phyloP scores from a whole-genome alignment of 30 jellyfish, hydroid and myxozoan species.

The Aurelia sp. region DNA sequence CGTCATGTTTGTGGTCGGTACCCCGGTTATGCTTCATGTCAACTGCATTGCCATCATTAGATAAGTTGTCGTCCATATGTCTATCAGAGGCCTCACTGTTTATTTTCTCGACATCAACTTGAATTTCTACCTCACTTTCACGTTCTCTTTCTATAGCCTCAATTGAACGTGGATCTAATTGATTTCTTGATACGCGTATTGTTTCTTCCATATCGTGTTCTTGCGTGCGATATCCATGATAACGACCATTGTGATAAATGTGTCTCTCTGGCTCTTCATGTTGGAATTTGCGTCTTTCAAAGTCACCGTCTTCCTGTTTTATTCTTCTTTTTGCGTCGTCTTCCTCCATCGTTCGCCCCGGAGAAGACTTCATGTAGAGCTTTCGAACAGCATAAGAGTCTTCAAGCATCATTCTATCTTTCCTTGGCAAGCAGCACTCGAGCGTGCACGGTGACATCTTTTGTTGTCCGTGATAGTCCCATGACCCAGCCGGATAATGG shows the following conservation, averaged over 20 bases:
- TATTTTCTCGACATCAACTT: slow-evolving; percentile 23
- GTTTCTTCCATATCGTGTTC: not conserved
- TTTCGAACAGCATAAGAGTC: not conserved
- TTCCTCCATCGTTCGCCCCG: not conserved
- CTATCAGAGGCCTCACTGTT: not conserved
- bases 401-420: slow-evolving; percentile 19
- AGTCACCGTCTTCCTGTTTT: too few relatives aligned
- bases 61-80: too few relatives aligned
- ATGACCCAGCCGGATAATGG: slow-evolving; percentile 20
- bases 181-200: not conserved
- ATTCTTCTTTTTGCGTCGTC: not conserved
- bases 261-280: not conserved
- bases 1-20: too few relatives aligned
- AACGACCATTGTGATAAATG: not conserved
- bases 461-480: slow-evolving; percentile 22
- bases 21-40: too few relatives aligned
- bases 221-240: not conserved
- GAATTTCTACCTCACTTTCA: slow-evolving; percentile 26
- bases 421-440: slow-evolving; percentile 59
- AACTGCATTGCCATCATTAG: too few relatives aligned
- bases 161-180: not conserved
- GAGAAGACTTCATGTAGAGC: not conserved
- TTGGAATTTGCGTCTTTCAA: not conserved
- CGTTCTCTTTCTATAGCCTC: not conserved
- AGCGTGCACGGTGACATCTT: slow-evolving; percentile 47